Evolutionary conservation across 2,888 invertebrate species (phyloP).

Genomic region (Sinopyrophorus schimmeli): DNA sequence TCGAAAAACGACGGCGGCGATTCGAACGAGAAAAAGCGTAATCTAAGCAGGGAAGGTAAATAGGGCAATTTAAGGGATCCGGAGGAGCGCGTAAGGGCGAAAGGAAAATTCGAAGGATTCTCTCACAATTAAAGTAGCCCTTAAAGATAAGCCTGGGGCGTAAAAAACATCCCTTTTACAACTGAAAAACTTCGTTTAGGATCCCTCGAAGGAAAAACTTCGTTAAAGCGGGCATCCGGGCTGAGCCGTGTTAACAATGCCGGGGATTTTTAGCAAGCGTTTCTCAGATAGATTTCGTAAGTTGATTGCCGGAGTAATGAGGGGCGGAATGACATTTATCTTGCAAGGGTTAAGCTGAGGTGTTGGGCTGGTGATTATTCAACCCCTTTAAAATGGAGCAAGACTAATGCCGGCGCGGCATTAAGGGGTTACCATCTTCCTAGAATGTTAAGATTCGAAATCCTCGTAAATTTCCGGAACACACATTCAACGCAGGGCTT

Average conservation of each 20-base stretch:
- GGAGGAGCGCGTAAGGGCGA: slow-evolving; percentile 30
- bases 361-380: slow-evolving; percentile 53
- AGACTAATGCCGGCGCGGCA: slow-evolving; percentile 53
- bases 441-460: slow-evolving; percentile 20
- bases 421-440: slow-evolving; percentile 47
- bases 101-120: slow-evolving; percentile 44
- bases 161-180: slow-evolving; percentile 54
- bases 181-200: slow-evolving; percentile 52
- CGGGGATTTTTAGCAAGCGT: slow-evolving; percentile 47
- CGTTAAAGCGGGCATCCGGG: slow-evolving; percentile 43
- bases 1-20: too few relatives aligned
- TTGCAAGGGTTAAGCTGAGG: slow-evolving; percentile 54
- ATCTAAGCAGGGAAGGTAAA: slow-evolving; percentile 48
- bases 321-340: slow-evolving; percentile 55
- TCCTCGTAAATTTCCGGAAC: slow-evolving; percentile 17
- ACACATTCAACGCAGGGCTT: too few relatives aligned
- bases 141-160: slow-evolving; percentile 56
- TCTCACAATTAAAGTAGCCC: slow-evolving; percentile 55
- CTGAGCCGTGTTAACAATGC: slow-evolving; percentile 49
- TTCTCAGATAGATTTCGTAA: slow-evolving; percentile 47
- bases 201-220: slow-evolving; percentile 50
- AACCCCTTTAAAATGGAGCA: slow-evolving; percentile 54
- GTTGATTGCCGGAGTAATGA: slow-evolving; percentile 53
- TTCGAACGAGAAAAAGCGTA: too few relatives aligned
- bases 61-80: slow-evolving; percentile 51